A percentile compares a stretch with the other conserved stretches of the same genome.
Conservation (phyloP, 35 echinoderm and acorn worm species). For the Apostichopus californicus region DNA sequence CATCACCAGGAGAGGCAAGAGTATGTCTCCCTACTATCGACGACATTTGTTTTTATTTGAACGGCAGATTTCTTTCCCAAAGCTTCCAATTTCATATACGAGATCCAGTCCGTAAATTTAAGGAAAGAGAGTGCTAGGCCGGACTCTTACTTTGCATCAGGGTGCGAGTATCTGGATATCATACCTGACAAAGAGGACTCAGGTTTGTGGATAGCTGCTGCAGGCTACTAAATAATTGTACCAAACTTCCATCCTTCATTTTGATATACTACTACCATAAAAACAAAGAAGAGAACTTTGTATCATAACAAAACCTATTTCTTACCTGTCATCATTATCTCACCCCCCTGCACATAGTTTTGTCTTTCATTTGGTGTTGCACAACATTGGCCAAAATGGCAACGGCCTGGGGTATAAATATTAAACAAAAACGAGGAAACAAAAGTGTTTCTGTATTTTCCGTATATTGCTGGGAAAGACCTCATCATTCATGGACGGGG, state of each 20-base stretch:
- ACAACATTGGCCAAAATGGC: no score
- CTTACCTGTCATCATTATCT: neutral
- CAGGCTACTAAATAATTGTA: neutral
- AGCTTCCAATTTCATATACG: constrained; percentile 9
- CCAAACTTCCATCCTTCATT: neutral
- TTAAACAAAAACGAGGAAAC: no score
- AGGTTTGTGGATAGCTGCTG: constrained; percentile 2
- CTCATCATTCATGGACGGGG: no score
- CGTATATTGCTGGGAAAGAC: no score
- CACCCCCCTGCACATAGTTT: no score
- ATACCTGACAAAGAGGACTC: neutral
- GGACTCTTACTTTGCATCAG: neutral
- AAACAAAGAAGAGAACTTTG: neutral
- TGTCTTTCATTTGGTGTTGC: no score
- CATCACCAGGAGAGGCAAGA: no score
- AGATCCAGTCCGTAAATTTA: neutral
- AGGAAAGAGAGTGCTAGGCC: no score
- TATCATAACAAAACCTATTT: neutral
- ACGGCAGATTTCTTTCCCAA: neutral
- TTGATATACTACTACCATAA: neutral
- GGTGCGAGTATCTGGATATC: constrained; percentile 3
- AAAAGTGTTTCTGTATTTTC: no score
- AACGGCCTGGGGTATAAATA: no score
- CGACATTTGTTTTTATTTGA: neutral
- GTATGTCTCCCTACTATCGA: no score